These are phyloP conservation scores for Danaus chrysippus DNA, from an alignment of 2,888 invertebrate species.

Conservation along the genomic window DNA sequence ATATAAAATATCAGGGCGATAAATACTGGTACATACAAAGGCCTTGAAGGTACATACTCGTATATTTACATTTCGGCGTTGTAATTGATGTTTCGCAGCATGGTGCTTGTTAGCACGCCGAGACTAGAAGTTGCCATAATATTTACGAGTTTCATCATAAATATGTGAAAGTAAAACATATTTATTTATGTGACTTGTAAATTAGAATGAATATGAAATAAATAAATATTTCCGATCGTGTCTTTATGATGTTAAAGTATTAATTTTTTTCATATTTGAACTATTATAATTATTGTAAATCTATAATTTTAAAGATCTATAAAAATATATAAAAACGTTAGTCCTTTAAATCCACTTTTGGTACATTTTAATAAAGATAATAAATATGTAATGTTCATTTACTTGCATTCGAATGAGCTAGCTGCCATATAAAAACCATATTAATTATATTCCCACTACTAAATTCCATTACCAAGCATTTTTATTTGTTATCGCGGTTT, in stretches of 20 bases:
- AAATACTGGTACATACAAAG: too few species aligned
- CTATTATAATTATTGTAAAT: too few species aligned
- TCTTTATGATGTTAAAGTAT: too few species aligned
- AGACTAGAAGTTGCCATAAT: not conserved
- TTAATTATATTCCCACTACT: constrained; percentile 16
- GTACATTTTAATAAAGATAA: not conserved
- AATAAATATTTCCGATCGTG: not conserved
- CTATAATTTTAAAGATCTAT: too few species aligned
- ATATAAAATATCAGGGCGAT: too few species aligned
- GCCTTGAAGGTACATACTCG: not conserved
- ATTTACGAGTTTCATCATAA: constrained; percentile 2
- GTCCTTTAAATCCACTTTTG: too few species aligned
- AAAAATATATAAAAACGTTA: too few species aligned
- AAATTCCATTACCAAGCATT: constrained; percentile 14
- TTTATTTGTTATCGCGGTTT: constrained; percentile 24
- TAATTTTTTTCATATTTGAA: too few species aligned
- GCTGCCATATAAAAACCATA: not conserved
- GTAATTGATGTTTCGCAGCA: constrained; percentile 6
- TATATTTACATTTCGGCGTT: constrained; percentile 1
- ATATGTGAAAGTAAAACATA: not conserved
- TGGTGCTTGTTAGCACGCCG: constrained; percentile 1
- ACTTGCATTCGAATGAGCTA: not conserved
- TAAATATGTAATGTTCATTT: not conserved
- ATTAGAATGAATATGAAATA: constrained; percentile 1
- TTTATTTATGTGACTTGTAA: not conserved